A percentile compares a stretch with the other conserved stretches of the same genome.
Evolutionary conservation across 2,888 invertebrate genomes (phyloP).

Genomic region (Teleogryllus oceanicus): DNA sequence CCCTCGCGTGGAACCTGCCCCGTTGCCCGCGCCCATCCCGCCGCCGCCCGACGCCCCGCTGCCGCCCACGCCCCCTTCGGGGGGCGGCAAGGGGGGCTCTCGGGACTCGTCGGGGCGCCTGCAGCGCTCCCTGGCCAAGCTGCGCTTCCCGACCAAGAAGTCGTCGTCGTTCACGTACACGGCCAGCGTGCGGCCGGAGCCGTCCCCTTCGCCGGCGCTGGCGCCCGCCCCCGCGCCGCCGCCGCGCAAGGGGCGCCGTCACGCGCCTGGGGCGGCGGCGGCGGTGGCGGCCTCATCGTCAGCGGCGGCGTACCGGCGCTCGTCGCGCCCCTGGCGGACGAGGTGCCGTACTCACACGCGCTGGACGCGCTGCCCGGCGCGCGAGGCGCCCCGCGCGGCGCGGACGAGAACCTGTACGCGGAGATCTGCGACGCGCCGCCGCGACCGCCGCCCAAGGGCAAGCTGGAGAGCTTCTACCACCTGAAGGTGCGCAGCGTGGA

Average conservation of each 20-base stretch:
- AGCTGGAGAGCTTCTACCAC: slow-evolving; percentile 19
- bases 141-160: slow-evolving; percentile 47
- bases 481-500: slow-evolving; percentile 24
- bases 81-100: slow-evolving; percentile 42
- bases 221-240: not conserved
- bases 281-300: slow-evolving; percentile 50
- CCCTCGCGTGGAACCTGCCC: slow-evolving; percentile 34
- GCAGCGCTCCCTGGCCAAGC: slow-evolving; percentile 42
- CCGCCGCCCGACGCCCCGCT: slow-evolving; percentile 2
- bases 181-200: slow-evolving; percentile 37
- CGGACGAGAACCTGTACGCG: slow-evolving; percentile 64
- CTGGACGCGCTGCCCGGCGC: slow-evolving; percentile 57
- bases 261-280: slow-evolving; percentile 43
- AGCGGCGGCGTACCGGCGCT: slow-evolving; percentile 55
- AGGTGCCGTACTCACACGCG: slow-evolving; percentile 67
- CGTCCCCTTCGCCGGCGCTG: not conserved
- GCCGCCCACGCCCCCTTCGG: not conserved
- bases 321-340: slow-evolving; percentile 48
- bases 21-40: not conserved
- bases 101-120: slow-evolving; percentile 43
- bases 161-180: slow-evolving; percentile 49
- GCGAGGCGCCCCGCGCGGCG: slow-evolving; percentile 42
- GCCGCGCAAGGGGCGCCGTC: not conserved
- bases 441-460: not conserved
- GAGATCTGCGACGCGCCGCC: slow-evolving; percentile 56